Evolutionary conservation across 2,888 invertebrate genomes (phyloP), one percentile per base, ranked within the genome.

Genomic region (Latrodectus hesperus): DNA sequence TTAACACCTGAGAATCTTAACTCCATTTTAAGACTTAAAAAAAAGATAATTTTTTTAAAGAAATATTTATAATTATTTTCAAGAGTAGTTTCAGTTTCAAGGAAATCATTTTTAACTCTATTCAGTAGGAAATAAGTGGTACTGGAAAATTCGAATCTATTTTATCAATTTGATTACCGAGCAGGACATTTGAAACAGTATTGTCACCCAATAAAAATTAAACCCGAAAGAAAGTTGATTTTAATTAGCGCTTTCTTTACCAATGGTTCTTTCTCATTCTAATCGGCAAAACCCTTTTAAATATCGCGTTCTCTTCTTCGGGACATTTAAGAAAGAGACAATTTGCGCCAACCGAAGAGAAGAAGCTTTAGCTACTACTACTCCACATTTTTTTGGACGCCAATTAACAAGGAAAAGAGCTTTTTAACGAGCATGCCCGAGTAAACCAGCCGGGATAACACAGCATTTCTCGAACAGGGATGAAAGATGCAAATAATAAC

Each of bases 401-500:
- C 84, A 84, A 84, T 84, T 84, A 84, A 83, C 77, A 84, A 65
- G 71, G 72, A 70, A 71, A 68, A 76, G 73, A 72, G 73, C 81
- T 78, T 84, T 77, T 84, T 84, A 84, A 84, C 84, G 78, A 84
- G 78, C 72, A 65, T 55, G 51, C 49, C 38, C 53, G 70, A 17
- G 26, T 51, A 64, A 70, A 71, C 26, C 26, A 73, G 53, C 22
- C 38, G 38, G 38, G 38, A 38, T 38, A 38, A 38, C 38, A 38
- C 38, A 1, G 75, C 53, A 82, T 70, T 75, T 68, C 60, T 60
- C 60, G 14, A 60, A 60, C 14, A 68, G 67, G 22, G 17, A 22
- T 68, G 11, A 17, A 17, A 68, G 22, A 8, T 17, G 17, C 5
- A 68, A 17, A 52, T 73, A 73, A 73, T 49, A 51, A 26, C 49